Conservation (phyloP, 2,797 vertebrate species). For the Helicolenus hilgendorfi region DNA sequence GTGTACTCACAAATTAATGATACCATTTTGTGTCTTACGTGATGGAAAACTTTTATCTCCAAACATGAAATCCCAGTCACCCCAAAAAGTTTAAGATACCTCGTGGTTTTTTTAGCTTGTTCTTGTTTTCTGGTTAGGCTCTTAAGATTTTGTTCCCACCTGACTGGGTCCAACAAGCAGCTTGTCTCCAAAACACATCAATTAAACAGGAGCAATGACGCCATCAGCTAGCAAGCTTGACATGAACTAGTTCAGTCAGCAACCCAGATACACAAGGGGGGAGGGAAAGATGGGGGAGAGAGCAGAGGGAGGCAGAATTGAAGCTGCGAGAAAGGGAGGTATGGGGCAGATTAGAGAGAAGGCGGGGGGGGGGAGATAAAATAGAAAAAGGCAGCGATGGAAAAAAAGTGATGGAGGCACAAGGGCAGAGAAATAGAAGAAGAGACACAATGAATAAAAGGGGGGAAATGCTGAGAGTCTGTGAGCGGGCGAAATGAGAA, state of each 20-base stretch:
- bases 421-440: conserved; percentile 2
- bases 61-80: background rate
- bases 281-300: background rate
- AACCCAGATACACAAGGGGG: conserved; percentile 67
- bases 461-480: background rate
- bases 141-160: conserved; percentile 29
- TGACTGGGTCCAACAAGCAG: conserved; percentile 54
- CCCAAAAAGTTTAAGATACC: background rate
- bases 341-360: background rate
- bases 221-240: conserved; percentile 48
- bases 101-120: background rate
- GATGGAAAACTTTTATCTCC: background rate
- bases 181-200: conserved; percentile 70
- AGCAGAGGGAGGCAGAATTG: background rate
- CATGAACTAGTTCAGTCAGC: conserved; percentile 77
- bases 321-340: background rate
- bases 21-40: background rate
- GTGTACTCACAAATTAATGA: background rate
- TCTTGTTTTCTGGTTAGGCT: background rate
- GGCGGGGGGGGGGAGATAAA: background rate
- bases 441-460: background rate
- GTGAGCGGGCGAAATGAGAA: conserved; percentile 26
- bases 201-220: conserved; percentile 69
- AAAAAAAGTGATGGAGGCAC: conserved; percentile 1
- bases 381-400: background rate